Percentiles rank a stretch among this genome's conserved stretches.
Conservation (phyloP, 2,113 vertebrate species). For the Syngnathus typhle region DNA sequence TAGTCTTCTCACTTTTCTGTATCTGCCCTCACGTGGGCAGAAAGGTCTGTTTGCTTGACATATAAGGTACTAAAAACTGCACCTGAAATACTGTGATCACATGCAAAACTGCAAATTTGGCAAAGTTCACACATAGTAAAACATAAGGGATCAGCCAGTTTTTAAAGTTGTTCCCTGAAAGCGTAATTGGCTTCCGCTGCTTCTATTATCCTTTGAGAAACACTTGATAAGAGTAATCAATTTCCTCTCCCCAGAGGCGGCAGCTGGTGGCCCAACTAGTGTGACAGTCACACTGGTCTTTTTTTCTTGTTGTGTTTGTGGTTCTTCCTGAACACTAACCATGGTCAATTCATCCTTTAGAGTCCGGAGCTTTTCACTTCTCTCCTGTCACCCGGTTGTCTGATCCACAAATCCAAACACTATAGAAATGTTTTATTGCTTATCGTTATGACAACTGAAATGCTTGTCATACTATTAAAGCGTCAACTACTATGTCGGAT, state of each 20-base stretch:
- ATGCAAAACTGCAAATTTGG: conserved; percentile 4
- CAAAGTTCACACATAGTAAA: conserved; percentile 36
- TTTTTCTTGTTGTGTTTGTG: neutral
- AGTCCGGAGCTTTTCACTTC: neutral
- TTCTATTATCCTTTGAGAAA: conserved; percentile 43
- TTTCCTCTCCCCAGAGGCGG: conserved; percentile 42
- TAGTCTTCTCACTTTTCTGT: neutral
- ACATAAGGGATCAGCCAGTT: conserved; percentile 30
- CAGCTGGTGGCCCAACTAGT: conserved; percentile 28
- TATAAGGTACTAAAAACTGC: neutral
- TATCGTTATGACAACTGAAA: neutral
- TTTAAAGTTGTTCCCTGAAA: conserved; percentile 29
- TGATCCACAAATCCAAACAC: neutral
- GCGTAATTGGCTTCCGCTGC: conserved; percentile 53
- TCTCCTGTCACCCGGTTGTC: neutral
- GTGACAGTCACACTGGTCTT: conserved; percentile 15
- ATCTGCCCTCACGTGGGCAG: neutral
- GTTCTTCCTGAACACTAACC: neutral
- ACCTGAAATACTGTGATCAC: conserved; percentile 1
- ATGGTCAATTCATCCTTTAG: neutral
- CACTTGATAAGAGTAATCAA: conserved; percentile 51
- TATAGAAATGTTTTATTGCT: neutral
- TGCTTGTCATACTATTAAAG: neutral
- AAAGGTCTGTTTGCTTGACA: neutral
- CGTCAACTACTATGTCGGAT: neutral